A percentile compares a stretch with the other conserved stretches of the same genome.
Evolutionary conservation across 2,113 vertebrate species (phyloP).

Genomic region (Toxostoma redivivum): DNA sequence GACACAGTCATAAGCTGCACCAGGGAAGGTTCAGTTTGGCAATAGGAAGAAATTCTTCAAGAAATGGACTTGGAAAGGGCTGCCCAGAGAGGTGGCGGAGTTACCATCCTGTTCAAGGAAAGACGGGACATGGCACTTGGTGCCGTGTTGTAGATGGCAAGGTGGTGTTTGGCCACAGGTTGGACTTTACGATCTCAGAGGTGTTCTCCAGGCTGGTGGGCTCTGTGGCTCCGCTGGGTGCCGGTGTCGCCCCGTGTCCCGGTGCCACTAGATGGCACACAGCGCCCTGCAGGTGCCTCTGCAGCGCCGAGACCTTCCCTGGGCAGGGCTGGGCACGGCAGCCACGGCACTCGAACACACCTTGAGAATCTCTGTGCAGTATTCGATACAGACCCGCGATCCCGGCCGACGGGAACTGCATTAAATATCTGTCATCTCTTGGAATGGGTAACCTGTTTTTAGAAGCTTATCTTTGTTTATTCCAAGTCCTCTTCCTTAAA

Average conservation of each 20-base stretch:
- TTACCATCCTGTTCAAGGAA: no score
- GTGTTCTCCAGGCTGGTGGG: no score
- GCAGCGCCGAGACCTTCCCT: fast-evolving
- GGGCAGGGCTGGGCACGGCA: fast-evolving
- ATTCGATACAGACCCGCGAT: neutral
- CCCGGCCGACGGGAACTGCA: neutral
- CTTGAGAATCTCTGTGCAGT: fast-evolving
- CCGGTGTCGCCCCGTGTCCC: neutral
- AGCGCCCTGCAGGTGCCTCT: neutral
- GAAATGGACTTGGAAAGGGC: no score
- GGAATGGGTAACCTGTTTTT: neutral
- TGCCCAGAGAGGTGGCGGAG: neutral
- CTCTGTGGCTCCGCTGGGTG: no score
- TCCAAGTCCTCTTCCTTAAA: neutral
- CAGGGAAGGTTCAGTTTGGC: neutral
- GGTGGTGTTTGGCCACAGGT: no score
- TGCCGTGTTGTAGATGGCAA: fast-evolving
- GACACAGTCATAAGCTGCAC: neutral
- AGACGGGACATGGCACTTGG: neutral
- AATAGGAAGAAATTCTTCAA: neutral
- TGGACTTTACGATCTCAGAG: neutral
- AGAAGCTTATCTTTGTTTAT: neutral
- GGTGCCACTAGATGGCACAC: conserved; percentile 40
- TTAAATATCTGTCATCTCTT: neutral
- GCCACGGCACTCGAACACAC: fast-evolving